Percentiles rank a stretch among this genome's conserved stretches.
Evolutionary conservation across 2,113 vertebrate genomes (phyloP).

Genomic region (Gopherus flavomarginatus): DNA sequence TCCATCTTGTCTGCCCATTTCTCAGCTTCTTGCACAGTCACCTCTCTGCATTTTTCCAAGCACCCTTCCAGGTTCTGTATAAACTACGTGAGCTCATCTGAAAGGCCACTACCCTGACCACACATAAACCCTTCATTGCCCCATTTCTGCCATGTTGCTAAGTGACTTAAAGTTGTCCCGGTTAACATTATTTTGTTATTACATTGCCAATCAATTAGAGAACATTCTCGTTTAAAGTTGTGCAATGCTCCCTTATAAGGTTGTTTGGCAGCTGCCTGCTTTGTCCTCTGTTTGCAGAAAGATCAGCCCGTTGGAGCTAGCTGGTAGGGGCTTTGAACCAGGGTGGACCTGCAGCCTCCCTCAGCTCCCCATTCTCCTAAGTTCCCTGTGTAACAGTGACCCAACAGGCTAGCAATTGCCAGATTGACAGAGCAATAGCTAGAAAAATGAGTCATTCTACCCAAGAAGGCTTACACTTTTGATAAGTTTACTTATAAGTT

Average conservation of each 20-base stretch:
- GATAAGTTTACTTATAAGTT: neutral
- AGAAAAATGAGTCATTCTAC: neutral
- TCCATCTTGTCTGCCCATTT: neutral
- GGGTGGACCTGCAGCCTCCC: too few relatives aligned
- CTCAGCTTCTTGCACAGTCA: neutral
- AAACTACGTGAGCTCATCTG: neutral
- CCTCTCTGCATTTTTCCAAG: neutral
- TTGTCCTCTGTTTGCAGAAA: too few relatives aligned
- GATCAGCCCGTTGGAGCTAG: too few relatives aligned
- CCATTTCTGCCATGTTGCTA: neutral
- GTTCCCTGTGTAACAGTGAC: too few relatives aligned
- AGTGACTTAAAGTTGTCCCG: neutral
- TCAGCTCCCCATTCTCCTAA: too few relatives aligned
- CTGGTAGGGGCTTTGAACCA: too few relatives aligned
- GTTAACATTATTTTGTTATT: too few relatives aligned
- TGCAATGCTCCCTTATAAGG: too few relatives aligned
- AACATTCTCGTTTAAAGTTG: too few relatives aligned
- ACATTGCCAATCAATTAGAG: too few relatives aligned
- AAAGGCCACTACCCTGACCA: neutral
- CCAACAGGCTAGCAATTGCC: too few relatives aligned
- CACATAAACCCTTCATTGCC: neutral
- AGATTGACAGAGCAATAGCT: rapidly evolving
- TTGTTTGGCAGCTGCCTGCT: too few relatives aligned
- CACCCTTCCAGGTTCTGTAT: neutral
- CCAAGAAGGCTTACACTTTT: neutral